phyloP scores from a whole-genome alignment of 2,888 invertebrate species.

The Rhorus exstirpatorius region DNA sequence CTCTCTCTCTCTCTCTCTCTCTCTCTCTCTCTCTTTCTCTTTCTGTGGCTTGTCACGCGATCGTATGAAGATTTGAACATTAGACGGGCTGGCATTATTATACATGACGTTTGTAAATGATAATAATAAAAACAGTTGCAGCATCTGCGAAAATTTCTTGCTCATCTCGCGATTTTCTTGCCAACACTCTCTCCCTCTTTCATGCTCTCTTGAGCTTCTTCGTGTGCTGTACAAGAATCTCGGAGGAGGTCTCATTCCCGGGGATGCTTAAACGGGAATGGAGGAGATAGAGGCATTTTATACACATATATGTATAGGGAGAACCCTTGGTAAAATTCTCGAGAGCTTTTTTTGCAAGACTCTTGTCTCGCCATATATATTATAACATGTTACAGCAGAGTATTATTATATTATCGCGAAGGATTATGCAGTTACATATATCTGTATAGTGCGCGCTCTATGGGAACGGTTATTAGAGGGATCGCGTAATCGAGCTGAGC shows the following conservation, averaged over 20 bases:
- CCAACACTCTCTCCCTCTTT: not conserved
- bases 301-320: constrained; percentile 2
- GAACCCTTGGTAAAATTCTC: constrained; percentile 44
- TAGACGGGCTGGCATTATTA: not conserved
- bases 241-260: constrained; percentile 59
- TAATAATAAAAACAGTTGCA: constrained; percentile 13
- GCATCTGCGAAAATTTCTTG: constrained; percentile 41
- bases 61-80: not conserved
- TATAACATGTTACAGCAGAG: constrained; percentile 24
- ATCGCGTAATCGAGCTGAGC: constrained; percentile 21
- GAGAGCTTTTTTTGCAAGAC: constrained; percentile 46
- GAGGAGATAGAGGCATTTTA: not conserved
- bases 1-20: too few species aligned
- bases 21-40: too few species aligned
- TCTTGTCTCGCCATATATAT: not conserved
- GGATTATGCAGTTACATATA: constrained; percentile 36
- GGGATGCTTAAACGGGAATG: too few species aligned
- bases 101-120: not conserved
- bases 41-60: constrained; percentile 29
- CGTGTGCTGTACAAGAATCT: constrained; percentile 39
- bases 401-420: constrained; percentile 33
- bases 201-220: constrained; percentile 4
- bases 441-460: constrained; percentile 16
- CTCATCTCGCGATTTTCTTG: constrained; percentile 7
- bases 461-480: constrained; percentile 59